These are phyloP conservation scores for Archips xylosteana DNA, from an alignment of 2,888 invertebrate genomes.

Conservation along the genomic window DNA sequence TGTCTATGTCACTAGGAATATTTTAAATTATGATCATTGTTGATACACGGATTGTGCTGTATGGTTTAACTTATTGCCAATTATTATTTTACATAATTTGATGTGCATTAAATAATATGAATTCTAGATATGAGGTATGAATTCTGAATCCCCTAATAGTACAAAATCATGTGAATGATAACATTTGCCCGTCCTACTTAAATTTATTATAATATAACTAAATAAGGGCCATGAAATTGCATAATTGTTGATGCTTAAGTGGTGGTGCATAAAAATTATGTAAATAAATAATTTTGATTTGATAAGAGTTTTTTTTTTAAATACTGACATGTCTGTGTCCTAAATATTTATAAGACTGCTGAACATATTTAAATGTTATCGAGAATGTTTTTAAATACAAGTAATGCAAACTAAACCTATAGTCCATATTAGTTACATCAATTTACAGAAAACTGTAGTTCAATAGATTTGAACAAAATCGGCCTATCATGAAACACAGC, in stretches of 20 bases:
- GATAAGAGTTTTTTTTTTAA: constrained; percentile 20
- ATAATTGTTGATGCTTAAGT: constrained; percentile 13
- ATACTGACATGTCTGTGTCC: not conserved
- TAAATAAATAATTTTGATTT: constrained; percentile 49
- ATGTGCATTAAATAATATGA: constrained; percentile 35
- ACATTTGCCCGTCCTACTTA: constrained; percentile 67
- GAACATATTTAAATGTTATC: not conserved
- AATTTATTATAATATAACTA: constrained; percentile 47
- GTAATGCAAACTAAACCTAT: not conserved
- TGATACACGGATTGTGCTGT: constrained; percentile 50
- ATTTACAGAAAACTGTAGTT: not conserved
- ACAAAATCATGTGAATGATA: constrained; percentile 63
- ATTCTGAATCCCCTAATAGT: constrained; percentile 58
- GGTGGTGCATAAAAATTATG: constrained; percentile 44
- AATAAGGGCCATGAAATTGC: constrained; percentile 51
- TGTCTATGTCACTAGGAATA: constrained; percentile 52
- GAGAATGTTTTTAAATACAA: constrained; percentile 1
- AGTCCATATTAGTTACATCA: not conserved
- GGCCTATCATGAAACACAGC: too few species aligned
- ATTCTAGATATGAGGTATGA: constrained; percentile 16
- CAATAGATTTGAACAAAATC: not conserved
- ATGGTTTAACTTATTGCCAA: constrained; percentile 46
- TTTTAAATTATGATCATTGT: constrained; percentile 35
- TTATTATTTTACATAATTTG: constrained; percentile 41
- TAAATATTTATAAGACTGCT: not conserved